These are phyloP conservation scores for Myripristis murdjan DNA, from an alignment of 2,797 vertebrate species.

Conservation along the genomic window DNA sequence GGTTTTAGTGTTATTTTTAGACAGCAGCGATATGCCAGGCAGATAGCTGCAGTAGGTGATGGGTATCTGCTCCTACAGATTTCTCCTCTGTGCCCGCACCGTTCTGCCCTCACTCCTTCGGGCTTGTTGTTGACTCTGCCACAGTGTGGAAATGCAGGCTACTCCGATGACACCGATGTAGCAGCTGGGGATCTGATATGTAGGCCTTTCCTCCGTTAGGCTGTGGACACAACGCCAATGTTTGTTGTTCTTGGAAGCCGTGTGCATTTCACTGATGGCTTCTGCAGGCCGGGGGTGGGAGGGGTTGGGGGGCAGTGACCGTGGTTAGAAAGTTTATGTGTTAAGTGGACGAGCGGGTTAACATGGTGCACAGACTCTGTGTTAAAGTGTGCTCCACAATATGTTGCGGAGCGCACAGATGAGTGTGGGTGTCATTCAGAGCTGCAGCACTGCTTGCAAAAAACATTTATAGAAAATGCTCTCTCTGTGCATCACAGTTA, in stretches of 20 bases:
- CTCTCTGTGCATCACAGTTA: no score
- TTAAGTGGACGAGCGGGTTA: slow-evolving; percentile 13
- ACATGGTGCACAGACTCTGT: neutral
- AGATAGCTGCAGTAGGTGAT: slow-evolving; percentile 68
- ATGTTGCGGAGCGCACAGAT: slow-evolving; percentile 32
- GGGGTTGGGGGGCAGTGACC: neutral
- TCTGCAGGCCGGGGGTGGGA: slow-evolving; percentile 48
- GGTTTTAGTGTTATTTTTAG: slow-evolving; percentile 73
- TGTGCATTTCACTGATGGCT: slow-evolving; percentile 49
- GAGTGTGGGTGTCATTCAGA: slow-evolving; percentile 30
- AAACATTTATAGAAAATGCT: no score
- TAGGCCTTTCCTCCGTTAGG: slow-evolving; percentile 33
- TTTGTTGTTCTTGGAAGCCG: slow-evolving; percentile 69
- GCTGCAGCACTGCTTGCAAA: slow-evolving; percentile 28
- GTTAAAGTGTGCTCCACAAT: neutral
- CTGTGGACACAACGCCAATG: slow-evolving; percentile 43
- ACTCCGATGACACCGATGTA: slow-evolving; percentile 65
- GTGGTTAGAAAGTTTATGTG: slow-evolving; percentile 30
- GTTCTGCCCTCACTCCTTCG: slow-evolving; percentile 49
- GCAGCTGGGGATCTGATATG: slow-evolving; percentile 71
- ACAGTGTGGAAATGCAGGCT: slow-evolving; percentile 82
- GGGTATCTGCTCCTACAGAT: slow-evolving; percentile 74
- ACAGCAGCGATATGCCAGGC: slow-evolving; percentile 51
- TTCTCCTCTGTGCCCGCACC: slow-evolving; percentile 61
- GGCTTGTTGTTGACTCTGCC: slow-evolving; percentile 82